Percentiles rank a stretch among this genome's conserved stretches.
phyloP scores from a whole-genome alignment of 2,113 vertebrate genomes.

The Corydoras maculifer region DNA sequence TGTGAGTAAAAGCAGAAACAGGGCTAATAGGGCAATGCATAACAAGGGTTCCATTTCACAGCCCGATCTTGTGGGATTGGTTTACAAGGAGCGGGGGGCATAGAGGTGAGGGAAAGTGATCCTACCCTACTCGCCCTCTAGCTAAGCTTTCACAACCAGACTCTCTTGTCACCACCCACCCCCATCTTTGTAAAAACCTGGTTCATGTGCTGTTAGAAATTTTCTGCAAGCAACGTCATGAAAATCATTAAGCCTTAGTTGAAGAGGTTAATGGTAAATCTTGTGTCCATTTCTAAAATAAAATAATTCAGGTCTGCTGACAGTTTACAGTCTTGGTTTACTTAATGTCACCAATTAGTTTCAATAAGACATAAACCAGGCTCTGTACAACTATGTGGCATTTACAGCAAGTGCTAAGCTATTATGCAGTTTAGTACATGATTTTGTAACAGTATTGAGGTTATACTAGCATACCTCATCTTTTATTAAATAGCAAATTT shows the following conservation, averaged over 20 bases:
- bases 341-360: too few relatives aligned
- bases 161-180: neutral
- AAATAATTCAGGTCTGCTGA: too few relatives aligned
- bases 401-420: too few relatives aligned
- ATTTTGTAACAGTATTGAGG: too few relatives aligned
- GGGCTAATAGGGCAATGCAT: conserved; percentile 46
- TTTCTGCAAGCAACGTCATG: neutral
- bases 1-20: conserved; percentile 69
- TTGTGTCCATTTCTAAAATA: too few relatives aligned
- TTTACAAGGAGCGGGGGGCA: conserved; percentile 57
- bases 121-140: conserved; percentile 51
- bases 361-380: too few relatives aligned
- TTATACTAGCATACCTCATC: too few relatives aligned
- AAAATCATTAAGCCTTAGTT: neutral
- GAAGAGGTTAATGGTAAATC: too few relatives aligned
- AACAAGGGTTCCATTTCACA: conserved; percentile 68
- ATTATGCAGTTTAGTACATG: too few relatives aligned
- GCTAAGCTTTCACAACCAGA: conserved; percentile 38
- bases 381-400: too few relatives aligned
- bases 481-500: too few relatives aligned
- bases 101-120: conserved; percentile 65
- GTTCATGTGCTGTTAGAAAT: neutral
- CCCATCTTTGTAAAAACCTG: neutral
- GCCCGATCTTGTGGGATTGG: conserved; percentile 56
- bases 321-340: too few relatives aligned